Percentiles rank a stretch among this genome's conserved stretches.
Evolutionary conservation across 2,797 vertebrate species (phyloP).

Genomic region (Hafferia zeledoni): DNA sequence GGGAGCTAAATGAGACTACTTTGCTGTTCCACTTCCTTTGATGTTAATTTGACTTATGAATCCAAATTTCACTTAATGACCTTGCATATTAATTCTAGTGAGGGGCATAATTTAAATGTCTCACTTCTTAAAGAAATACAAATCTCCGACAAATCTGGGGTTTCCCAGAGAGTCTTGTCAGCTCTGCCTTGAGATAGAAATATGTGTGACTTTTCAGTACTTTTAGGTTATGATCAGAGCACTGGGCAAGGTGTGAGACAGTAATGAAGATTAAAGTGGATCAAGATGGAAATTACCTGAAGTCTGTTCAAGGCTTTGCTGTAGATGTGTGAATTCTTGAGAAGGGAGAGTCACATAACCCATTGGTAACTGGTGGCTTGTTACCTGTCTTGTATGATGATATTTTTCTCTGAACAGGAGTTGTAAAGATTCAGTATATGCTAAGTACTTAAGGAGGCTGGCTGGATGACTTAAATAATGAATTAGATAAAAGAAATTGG

Average conservation of each 20-base stretch:
- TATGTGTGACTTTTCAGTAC: background rate
- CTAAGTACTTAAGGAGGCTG: background rate
- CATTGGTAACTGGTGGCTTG: background rate
- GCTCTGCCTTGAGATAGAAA: background rate
- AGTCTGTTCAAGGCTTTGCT: background rate
- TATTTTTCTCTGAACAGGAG: background rate
- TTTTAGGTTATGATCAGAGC: background rate
- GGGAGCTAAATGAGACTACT: background rate
- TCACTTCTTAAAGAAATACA: background rate
- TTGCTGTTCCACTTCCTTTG: background rate
- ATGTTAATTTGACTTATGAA: background rate
- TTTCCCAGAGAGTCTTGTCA: background rate
- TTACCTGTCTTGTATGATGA: background rate
- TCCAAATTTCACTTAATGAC: background rate
- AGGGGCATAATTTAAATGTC: background rate
- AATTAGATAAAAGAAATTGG: background rate
- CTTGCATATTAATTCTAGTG: background rate
- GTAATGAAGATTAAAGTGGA: background rate
- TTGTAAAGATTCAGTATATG: background rate
- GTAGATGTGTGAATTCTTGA: background rate
- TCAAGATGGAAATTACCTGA: background rate
- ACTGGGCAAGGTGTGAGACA: background rate
- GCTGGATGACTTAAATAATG: background rate
- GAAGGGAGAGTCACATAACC: background rate
- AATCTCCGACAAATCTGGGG: background rate